Evolutionary conservation across 2,888 invertebrate species (phyloP), one percentile per base, ranked within the genome.

Genomic region (Crossocerus cetratus): DNA sequence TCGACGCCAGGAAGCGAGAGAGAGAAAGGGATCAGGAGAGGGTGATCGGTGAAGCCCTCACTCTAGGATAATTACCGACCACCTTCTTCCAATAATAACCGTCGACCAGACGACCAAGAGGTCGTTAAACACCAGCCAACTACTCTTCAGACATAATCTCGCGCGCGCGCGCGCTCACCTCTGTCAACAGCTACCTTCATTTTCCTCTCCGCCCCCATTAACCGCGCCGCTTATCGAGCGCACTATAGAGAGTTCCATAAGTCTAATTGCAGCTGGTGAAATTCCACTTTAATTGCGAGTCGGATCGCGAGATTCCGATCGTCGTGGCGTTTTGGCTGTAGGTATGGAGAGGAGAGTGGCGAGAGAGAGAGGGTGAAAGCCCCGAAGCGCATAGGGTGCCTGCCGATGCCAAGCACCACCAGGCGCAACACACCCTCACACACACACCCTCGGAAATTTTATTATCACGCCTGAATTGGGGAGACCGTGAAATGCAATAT

Each of bases 51-150:
- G n/a, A 60, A 72, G 69, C 70, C 75, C 69, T 44, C 68, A 70
- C 76, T 69, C 78, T 72, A 67, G 76, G 82, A 83, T 85, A 84
- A 84, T 83, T 78, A 81, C 78, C 69, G 62, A 32, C 53, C 72
- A 74, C 66, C 64, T 64, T 32, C 32, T 32, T 74, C 78, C 75
- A 72, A 78, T 80, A 80, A 75, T 77, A 73, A 72, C 62, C 61
- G 13, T 49, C 49, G 16, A 4, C 49, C 49, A 16, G n/a, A 49
- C 49, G 5, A 32, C 5, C 32, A 32, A n/a, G n/a, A n/a, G 16
- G 1, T 14, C 16, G 49, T 49, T 49, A 49, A 49, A 49, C 14
- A 49, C 16, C 49, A 16, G 5, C 2, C 49, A 3, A 3, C 16
- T 16, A 49, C 16, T 16, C 49, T 49, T 16, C 16, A 49, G 1